Evolutionary conservation across 2,888 invertebrate genomes (phyloP).

Genomic region (Pseudolycoriella hygida): DNA sequence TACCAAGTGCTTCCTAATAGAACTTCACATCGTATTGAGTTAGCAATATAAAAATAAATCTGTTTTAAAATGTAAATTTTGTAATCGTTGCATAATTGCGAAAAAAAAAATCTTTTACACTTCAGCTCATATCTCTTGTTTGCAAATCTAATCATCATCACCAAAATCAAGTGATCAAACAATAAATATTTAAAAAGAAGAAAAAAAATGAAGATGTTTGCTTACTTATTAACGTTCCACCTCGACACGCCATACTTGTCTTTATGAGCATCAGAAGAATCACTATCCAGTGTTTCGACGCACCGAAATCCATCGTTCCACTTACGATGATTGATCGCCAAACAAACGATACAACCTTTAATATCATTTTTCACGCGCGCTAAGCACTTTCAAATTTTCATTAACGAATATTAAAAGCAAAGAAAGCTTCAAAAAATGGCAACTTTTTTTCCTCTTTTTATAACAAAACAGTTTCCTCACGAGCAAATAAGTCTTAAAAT

Average conservation of each 20-base stretch:
- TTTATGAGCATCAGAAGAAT: background rate
- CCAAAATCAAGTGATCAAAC: too few species aligned
- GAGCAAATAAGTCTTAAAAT: background rate
- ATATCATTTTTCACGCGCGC: background rate
- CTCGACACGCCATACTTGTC: background rate
- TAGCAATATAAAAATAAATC: too few species aligned
- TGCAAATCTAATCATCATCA: too few species aligned
- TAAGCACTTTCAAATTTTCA: constrained; percentile 2
- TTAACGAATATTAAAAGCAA: background rate
- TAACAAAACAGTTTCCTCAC: background rate
- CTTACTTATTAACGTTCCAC: constrained; percentile 6
- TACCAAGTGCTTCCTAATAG: too few species aligned
- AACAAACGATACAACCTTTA: background rate
- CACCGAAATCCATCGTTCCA: too few species aligned
- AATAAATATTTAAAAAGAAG: too few species aligned
- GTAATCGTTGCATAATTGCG: too few species aligned
- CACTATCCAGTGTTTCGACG: background rate
- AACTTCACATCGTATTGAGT: too few species aligned
- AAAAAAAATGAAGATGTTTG: background rate
- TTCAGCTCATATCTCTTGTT: too few species aligned
- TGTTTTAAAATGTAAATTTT: too few species aligned
- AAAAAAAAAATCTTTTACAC: too few species aligned
- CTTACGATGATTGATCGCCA: background rate
- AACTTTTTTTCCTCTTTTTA: background rate
- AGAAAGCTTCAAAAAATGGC: background rate